Base-by-base conservation (phyloP, 2,888 invertebrate genomes). In the Mythimna ferrago region DNA sequence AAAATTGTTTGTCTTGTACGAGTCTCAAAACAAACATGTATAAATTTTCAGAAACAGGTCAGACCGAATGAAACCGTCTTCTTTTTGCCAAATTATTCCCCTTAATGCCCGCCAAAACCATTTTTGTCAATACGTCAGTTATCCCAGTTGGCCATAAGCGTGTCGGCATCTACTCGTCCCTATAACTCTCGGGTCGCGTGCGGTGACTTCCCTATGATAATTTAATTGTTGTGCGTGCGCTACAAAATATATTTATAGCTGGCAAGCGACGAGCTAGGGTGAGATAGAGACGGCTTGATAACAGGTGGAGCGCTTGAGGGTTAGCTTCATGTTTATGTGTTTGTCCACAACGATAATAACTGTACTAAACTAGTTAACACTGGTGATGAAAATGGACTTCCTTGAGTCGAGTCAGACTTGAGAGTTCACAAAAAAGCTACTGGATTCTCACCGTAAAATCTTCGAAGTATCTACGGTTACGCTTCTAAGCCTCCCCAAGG, bases 181-280 rank as follows among this genome's bases (percentile, higher is more conserved):
- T 89, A 94, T 95, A 95, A 94, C 89, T 94, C 93, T 92, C 72
- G 78, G 89, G 92, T 92, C 94, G 95, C 95, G 95, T 94, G 95
- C 94, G 92, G 92, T 91, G 93, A 95, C 93, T 94, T 92, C 92
- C 90, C 95, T 93, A 94, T 95, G 95, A 95, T 95, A 95, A 95
- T 95, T 95, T 95, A 95, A 95, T 95, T 95, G 95, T 95, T 91
- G 93, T 95, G 94, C 94, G 94, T 94, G 93, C 92, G 83, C 88
- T 90, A 89, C 88, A 86, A 89, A 88, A 89, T 91, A 88, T 92
- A 92, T 92, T 93, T 92, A 92, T 92, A 89, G 91, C 85, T 76
- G 76, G 75, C 64, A 62, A 63, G 57, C 76, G 71, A 75, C 76
- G 86, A 77, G 76, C 72, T 87, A 85, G 57, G 73, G 80, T 79